Base-by-base conservation (phyloP, 2,113 vertebrate species). In the Otus sunia region DNA sequence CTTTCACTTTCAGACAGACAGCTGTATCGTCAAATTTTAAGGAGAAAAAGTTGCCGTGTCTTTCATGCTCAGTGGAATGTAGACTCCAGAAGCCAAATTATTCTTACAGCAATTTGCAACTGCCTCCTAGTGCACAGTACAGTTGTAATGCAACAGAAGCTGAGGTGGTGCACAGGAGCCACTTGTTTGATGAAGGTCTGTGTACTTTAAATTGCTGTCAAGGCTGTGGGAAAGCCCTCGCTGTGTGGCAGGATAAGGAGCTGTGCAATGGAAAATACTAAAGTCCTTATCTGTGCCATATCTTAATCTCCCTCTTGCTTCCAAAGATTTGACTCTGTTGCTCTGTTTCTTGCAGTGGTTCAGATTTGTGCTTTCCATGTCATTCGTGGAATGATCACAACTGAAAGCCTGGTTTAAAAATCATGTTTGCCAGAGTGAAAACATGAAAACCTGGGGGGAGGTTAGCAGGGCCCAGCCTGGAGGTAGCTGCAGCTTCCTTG, bases 201-300 rank as follows among this genome's bases (percentile, higher is more conserved):
- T 66, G 56, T 53, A 22, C 73, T 94, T 95, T 39, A 32, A 27
- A 2, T 30, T 58, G 43, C 52, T 80, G 29, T 63, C 92, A 85
- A 68, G 88, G 73, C 94, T 97, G 45, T 94, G 94, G 92, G 96
- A 93, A 96, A 87, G 68, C 39, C 52, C 27, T 71, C 32, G 3
- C 30, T 43, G 16, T 77, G 76, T 41, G 47, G 43, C 39, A 32
- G 72, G 83, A 25, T 47, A 60, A 49, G 1, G 72, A 92, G 62
- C 77, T 37, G 1, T 15, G 66, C 41, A 60, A 29, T 72, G 43
- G 37, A 60, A 60, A 74, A 56, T 30, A 30, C 56, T 30, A 5
- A 69, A 62, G 58, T 58, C 58, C 39, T 92, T 77, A 36, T 45
- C 73, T 86, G 29, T 75, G 64, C 69, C 3, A 0, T 78, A 18